These are phyloP conservation scores for Brachionus angularis DNA, from an alignment of 1,140 invertebrate genomes.

Conservation along the genomic window DNA sequence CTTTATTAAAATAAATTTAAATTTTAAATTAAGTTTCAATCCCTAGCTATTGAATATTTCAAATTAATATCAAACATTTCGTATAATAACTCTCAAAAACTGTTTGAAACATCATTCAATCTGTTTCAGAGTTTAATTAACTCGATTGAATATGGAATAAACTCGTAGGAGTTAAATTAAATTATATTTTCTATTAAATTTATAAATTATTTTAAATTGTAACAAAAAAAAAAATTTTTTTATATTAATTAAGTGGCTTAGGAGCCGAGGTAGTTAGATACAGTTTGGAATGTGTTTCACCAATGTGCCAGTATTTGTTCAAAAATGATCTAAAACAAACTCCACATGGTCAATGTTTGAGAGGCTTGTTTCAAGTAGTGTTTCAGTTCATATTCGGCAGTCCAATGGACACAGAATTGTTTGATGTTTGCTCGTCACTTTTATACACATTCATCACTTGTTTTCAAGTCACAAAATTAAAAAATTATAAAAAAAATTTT, in stretches of 20 bases:
- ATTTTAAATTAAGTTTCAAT: slow-evolving; percentile 2
- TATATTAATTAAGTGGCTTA: not conserved
- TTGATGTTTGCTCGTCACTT: slow-evolving; percentile 19
- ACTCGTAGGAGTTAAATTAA: not conserved
- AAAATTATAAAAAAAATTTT: not conserved
- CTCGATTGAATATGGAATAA: slow-evolving; percentile 27
- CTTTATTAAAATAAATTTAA: not conserved
- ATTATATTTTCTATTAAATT: not conserved
- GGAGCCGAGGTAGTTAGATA: no score
- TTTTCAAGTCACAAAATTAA: not conserved
- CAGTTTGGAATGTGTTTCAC: no score
- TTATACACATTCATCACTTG: slow-evolving; percentile 20
- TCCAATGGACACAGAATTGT: slow-evolving; percentile 28
- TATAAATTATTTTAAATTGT: not conserved
- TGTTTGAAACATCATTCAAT: not conserved
- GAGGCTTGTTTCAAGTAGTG: not conserved
- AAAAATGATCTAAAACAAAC: not conserved
- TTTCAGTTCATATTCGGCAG: slow-evolving; percentile 21
- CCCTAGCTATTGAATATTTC: slow-evolving; percentile 20
- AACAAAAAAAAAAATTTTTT: not conserved
- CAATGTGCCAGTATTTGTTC: slow-evolving; percentile 1
- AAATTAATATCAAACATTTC: not conserved
- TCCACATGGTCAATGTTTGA: not conserved
- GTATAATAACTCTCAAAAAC: not conserved
- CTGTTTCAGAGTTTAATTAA: slow-evolving; percentile 5